Evolutionary conservation across 2,888 invertebrate genomes (phyloP), one percentile per base, ranked within the genome.

Genomic region (Rhagophthalmus giganteus): DNA sequence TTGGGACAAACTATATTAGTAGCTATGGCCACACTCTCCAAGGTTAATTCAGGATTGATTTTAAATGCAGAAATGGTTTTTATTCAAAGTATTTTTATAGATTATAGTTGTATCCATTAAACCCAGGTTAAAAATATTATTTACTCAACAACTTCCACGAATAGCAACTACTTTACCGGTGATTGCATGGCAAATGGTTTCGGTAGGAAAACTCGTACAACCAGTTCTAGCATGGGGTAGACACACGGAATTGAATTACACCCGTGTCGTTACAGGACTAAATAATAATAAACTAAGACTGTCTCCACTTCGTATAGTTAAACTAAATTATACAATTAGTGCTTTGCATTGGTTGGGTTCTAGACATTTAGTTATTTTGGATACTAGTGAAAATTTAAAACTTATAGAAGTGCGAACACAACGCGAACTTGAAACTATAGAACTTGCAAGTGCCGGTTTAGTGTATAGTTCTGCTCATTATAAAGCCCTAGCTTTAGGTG

Each of bases 21-120:
- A 42, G 97, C 97, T 1, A 82, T 98, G 80, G 97, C 95, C 0
- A 95, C 97, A 1, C 79, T 97, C 34, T 93, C 95, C 0, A 94
- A 93, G 76, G 89, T 92, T 68, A 57, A 13, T 25, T 24, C 6
- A 6, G 24, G 1, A 8, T 13, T 33, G 12, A 24, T 5, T 24
- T 24, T 24, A 24, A 24, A 7, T 6, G 24, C 24, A 24, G 24
- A 24, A 24, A 24, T 6, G 24, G n/a, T n/a, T n/a, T n/a, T n/a
- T n/a, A n/a, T n/a, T n/a, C 2, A 12, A 30, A 31, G 10, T 12
- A 12, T 3, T n/a, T n/a, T 72, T 73, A 8, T 66, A 85, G 84
- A 81, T 88, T 28, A 85, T 91, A 52, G 84, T 91, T 37, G 88
- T 92, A 8, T 86, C 87, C 33, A 82, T 91, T 59, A 78, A 86